Evolutionary conservation across 2,888 invertebrate genomes (phyloP).

Genomic region (Sipha maydis): DNA sequence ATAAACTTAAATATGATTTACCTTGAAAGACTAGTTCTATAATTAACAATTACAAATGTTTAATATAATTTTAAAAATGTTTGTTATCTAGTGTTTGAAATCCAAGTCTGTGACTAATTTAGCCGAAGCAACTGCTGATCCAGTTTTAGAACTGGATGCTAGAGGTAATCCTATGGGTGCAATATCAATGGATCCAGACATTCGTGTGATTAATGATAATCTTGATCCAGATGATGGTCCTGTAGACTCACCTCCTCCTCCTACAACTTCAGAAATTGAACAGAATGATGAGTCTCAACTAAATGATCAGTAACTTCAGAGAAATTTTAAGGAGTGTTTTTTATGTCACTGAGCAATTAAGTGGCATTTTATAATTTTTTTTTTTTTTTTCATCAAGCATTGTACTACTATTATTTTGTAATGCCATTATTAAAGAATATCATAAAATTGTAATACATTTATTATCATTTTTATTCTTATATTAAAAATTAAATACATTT

Average conservation of each 20-base stretch:
- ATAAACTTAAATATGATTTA: background rate
- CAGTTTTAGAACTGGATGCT: slow-evolving; percentile 79
- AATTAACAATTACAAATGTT: background rate
- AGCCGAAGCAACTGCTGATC: slow-evolving; percentile 94
- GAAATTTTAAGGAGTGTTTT: slow-evolving; percentile 3
- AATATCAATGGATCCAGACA: slow-evolving; percentile 37
- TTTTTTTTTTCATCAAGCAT: slow-evolving; percentile 38
- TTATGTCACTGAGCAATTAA: slow-evolving; percentile 15
- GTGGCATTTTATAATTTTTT: background rate
- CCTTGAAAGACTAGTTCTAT: background rate
- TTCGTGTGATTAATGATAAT: slow-evolving; percentile 31
- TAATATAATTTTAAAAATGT: background rate
- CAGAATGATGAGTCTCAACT: slow-evolving; percentile 47
- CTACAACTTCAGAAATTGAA: slow-evolving; percentile 41
- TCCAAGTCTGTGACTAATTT: slow-evolving; percentile 97
- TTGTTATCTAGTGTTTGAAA: slow-evolving; percentile 85
- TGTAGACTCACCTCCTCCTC: slow-evolving; percentile 51
- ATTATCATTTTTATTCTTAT: slow-evolving; percentile 58
- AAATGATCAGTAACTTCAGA: slow-evolving; percentile 38
- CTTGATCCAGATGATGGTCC: slow-evolving; percentile 49
- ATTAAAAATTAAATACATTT: slow-evolving; percentile 50
- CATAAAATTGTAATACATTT: slow-evolving; percentile 50
- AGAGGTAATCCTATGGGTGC: slow-evolving; percentile 67
- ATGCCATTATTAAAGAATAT: background rate
- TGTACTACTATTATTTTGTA: slow-evolving; percentile 38